phyloP scores from a whole-genome alignment of 2,797 vertebrate genomes.

The Philypnodon macrostomus region DNA sequence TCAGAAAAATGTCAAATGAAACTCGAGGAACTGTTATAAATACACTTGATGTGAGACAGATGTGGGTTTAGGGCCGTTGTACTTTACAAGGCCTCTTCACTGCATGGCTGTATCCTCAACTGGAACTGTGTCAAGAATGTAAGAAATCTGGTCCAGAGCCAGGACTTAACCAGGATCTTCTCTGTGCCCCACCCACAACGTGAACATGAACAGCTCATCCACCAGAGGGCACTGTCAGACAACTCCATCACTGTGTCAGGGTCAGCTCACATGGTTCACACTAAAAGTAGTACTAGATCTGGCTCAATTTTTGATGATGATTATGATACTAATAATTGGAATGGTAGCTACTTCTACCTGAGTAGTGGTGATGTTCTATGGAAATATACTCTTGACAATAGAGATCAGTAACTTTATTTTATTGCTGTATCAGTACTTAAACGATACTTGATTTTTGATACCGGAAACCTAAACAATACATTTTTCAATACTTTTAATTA shows the following conservation, averaged over 20 bases:
- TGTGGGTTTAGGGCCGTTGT: slow-evolving; percentile 8
- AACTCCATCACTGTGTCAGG: slow-evolving; percentile 15
- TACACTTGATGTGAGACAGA: slow-evolving; percentile 20
- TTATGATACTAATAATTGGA: no score
- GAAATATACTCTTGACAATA: no score
- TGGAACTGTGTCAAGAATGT: slow-evolving; percentile 36
- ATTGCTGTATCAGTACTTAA: no score
- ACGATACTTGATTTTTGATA: no score
- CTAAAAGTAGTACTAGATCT: no score
- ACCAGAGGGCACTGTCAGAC: slow-evolving; percentile 62
- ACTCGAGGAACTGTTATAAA: slow-evolving; percentile 13
- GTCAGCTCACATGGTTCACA: slow-evolving; percentile 12
- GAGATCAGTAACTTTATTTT: no score
- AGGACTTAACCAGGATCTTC: slow-evolving; percentile 6
- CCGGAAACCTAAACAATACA: no score
- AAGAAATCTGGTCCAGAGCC: slow-evolving; percentile 23
- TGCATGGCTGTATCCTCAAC: slow-evolving; percentile 14
- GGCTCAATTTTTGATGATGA: no score
- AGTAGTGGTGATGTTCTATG: no score
- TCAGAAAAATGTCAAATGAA: slow-evolving; percentile 3
- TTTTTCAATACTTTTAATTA: no score
- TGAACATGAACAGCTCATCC: slow-evolving; percentile 27
- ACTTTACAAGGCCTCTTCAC: slow-evolving; percentile 17
- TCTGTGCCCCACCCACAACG: slow-evolving; percentile 24
- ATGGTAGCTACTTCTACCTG: no score